phyloP scores from a whole-genome alignment of 2,797 vertebrate genomes.

The Tolypeutes matacus region DNA sequence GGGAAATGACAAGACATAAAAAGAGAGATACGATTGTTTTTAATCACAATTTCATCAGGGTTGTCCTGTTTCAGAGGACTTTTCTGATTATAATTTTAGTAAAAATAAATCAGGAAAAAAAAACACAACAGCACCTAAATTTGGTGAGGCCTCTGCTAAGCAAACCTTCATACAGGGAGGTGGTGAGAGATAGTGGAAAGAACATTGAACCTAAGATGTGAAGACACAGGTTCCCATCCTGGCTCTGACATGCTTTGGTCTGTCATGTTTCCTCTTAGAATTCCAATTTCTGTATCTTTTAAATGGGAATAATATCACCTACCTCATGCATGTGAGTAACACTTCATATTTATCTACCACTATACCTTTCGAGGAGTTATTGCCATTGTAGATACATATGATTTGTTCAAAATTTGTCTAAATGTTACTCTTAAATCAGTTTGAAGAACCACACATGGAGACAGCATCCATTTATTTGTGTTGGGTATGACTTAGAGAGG shows the following conservation, averaged over 20 bases:
- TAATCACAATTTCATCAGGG: background rate
- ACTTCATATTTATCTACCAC: background rate
- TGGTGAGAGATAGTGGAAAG: background rate
- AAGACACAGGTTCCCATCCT: background rate
- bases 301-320: background rate
- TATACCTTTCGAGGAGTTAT: background rate
- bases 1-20: background rate
- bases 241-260: background rate
- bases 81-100: constrained; percentile 7
- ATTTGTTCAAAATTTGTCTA: background rate
- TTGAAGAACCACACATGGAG: background rate
- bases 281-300: background rate
- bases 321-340: background rate
- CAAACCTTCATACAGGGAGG: background rate
- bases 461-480: background rate
- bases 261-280: background rate
- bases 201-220: background rate
- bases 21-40: background rate
- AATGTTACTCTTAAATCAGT: background rate
- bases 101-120: constrained; percentile 17
- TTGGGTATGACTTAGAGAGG: background rate
- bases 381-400: background rate
- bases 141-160: background rate
- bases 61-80: background rate
- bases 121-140: background rate